Evolutionary conservation across 2,113 vertebrate genomes (phyloP).

Genomic region (Cephalopterus ornatus): DNA sequence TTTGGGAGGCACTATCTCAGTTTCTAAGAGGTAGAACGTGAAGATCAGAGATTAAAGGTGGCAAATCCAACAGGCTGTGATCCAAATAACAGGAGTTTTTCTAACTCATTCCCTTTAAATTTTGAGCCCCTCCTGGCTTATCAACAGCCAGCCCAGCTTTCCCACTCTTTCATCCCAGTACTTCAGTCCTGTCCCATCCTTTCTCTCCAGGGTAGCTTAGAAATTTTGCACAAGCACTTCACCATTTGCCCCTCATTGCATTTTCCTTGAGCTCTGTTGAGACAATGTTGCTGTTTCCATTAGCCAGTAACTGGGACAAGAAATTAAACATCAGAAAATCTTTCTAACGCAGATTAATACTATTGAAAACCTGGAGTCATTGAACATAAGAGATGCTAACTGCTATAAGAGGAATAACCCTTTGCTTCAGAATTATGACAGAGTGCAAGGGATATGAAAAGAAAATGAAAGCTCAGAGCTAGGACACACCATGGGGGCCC

Average conservation of each 20-base stretch:
- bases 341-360: neutral
- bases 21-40: neutral
- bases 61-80: neutral
- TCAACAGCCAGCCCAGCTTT: neutral
- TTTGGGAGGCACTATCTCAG: conserved; percentile 15
- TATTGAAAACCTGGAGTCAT: neutral
- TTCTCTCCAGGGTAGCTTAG: neutral
- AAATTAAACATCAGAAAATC: neutral
- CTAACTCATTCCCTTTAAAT: neutral
- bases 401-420: neutral
- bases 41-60: neutral
- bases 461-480: neutral
- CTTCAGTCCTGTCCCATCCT: neutral
- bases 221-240: neutral
- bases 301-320: neutral
- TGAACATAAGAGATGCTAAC: neutral
- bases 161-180: neutral
- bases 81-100: neutral
- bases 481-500: neutral
- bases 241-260: neutral
- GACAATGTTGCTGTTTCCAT: neutral
- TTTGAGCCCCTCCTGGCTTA: neutral
- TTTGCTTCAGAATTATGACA: neutral
- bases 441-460: neutral
- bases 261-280: neutral